Evolutionary conservation across 2,797 vertebrate species (phyloP).

Genomic region (Malacoctenus gilli): DNA sequence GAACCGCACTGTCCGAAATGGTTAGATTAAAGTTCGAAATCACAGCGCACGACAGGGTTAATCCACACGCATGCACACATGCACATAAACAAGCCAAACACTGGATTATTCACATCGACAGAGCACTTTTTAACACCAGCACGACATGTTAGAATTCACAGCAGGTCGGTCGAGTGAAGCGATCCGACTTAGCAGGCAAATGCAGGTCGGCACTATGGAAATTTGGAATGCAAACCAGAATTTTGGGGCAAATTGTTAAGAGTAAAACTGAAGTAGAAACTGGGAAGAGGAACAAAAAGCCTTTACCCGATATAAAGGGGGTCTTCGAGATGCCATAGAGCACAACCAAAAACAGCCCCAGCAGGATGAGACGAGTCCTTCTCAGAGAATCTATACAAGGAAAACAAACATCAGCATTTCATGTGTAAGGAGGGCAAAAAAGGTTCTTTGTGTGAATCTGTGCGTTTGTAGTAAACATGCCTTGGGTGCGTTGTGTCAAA

Average conservation of each 20-base stretch:
- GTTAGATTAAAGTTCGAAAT: constrained; percentile 82
- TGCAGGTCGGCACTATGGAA: too few relatives aligned
- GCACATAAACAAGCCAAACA: background rate
- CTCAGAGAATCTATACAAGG: constrained; percentile 87
- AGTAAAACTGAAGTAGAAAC: too few relatives aligned
- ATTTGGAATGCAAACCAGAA: too few relatives aligned
- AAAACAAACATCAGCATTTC: background rate
- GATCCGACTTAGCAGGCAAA: background rate
- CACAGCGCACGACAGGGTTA: constrained; percentile 56
- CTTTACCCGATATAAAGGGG: constrained; percentile 94
- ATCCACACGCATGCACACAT: constrained; percentile 27
- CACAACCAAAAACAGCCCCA: constrained; percentile 88
- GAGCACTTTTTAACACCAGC: background rate
- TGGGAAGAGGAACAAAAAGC: constrained; percentile 61
- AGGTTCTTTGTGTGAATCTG: too few relatives aligned
- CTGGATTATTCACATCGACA: too few relatives aligned
- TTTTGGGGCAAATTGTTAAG: too few relatives aligned
- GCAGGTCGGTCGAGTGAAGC: background rate
- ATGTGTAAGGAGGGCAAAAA: too few relatives aligned
- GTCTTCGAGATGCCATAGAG: constrained; percentile 93
- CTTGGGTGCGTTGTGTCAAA: constrained; percentile 92
- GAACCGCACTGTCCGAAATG: constrained; percentile 91
- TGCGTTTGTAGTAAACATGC: too few relatives aligned
- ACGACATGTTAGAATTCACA: background rate
- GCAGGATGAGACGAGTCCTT: constrained; percentile 90